Conservation (phyloP, 2,113 vertebrate species). For the Notechis scutatus region DNA sequence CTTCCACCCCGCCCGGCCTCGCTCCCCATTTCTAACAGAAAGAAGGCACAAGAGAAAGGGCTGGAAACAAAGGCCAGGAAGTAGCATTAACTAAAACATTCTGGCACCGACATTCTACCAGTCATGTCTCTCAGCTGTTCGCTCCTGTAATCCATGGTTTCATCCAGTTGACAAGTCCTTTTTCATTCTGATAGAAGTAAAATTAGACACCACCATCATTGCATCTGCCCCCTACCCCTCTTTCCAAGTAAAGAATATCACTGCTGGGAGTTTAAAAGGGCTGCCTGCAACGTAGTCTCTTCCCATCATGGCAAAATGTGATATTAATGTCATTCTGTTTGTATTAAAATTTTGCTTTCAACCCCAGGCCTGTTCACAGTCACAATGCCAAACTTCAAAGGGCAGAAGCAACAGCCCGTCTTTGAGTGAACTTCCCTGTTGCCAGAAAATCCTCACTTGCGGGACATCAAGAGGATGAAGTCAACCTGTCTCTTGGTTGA, state of each 20-base stretch:
- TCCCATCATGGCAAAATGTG: conserved; percentile 56
- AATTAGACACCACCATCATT: conserved; percentile 37
- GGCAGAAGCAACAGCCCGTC: conserved; percentile 55
- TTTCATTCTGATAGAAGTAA: conserved; percentile 42
- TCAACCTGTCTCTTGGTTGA: not conserved
- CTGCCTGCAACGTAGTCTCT: not conserved
- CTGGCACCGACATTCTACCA: conserved; percentile 36
- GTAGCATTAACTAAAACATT: conserved; percentile 23
- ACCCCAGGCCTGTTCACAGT: conserved; percentile 36
- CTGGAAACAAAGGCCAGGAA: conserved; percentile 44
- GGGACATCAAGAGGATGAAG: conserved; percentile 58
- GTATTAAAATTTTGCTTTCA: conserved; percentile 67
- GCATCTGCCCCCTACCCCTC: conserved; percentile 3
- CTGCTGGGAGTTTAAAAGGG: conserved; percentile 34
- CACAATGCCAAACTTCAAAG: conserved; percentile 66
- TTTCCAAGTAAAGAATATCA: conserved; percentile 54
- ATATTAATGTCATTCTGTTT: conserved; percentile 72
- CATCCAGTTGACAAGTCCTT: conserved; percentile 42
- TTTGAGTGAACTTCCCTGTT: conserved; percentile 63
- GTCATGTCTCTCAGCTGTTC: conserved; percentile 51
- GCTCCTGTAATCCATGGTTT: conserved; percentile 36
- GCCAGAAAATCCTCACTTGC: conserved; percentile 53
- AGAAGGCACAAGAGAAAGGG: not conserved
- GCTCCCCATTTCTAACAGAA: conserved; percentile 16
- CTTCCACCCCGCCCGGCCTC: not conserved